These are phyloP conservation scores for human DNA, from an alignment of 2,113 vertebrate genomes.

Conservation along the genomic window GRCh38 chr7:104903001-104903500, in stretches of 20 bases:
- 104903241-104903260: background rate
- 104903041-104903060: background rate
- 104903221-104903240: background rate
- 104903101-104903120: background rate
- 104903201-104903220: background rate
- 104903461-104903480: too few relatives aligned
- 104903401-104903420: background rate
- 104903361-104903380: background rate
- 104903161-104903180: background rate
- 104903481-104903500: too few relatives aligned
- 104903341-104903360: background rate
- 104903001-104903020: background rate
- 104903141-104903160: background rate
- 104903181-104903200: background rate
- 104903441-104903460: too few relatives aligned
- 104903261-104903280: background rate
- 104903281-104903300: background rate
- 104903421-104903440: too few relatives aligned
- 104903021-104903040: background rate
- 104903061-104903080: background rate
- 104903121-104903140: background rate
- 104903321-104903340: background rate
- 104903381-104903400: background rate
- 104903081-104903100: background rate
- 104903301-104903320: background rate